Conservation (phyloP, 2,797 vertebrate species). For the Pelochelys cantorii region DNA sequence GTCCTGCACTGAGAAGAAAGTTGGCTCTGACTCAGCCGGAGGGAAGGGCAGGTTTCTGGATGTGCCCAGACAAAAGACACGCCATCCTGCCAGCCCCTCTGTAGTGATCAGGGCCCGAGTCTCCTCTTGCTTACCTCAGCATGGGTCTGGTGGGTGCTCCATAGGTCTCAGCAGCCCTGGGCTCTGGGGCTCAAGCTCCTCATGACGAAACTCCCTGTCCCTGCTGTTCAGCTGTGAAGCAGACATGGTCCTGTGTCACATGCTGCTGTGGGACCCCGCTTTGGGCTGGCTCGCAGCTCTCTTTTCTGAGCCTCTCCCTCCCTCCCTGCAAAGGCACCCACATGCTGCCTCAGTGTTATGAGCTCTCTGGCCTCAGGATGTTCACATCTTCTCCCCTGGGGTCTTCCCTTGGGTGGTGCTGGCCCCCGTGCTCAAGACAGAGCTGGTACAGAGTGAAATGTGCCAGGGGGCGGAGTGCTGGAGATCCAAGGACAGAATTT, state of each 20-base stretch:
- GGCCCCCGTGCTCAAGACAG: accelerated
- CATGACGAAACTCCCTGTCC: not conserved
- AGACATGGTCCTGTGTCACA: accelerated
- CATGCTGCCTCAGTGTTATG: accelerated
- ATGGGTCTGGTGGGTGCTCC: not conserved
- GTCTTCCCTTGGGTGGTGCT: accelerated
- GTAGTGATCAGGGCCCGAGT: no score
- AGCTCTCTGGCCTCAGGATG: accelerated
- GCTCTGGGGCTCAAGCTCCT: not conserved
- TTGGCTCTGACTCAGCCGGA: accelerated
- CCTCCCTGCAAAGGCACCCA: accelerated
- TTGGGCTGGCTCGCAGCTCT: accelerated
- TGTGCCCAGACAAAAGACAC: not conserved
- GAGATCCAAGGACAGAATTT: not conserved
- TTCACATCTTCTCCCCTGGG: not conserved
- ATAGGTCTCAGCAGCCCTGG: not conserved
- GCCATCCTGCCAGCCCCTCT: not conserved
- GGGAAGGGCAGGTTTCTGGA: not conserved
- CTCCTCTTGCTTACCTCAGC: accelerated
- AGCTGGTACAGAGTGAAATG: accelerated
- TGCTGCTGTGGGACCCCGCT: accelerated
- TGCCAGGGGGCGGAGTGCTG: not conserved
- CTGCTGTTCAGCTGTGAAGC: not conserved
- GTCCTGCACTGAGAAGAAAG: not conserved
- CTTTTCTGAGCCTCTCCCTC: not conserved